Evolutionary conservation across 2,888 invertebrate species (phyloP), one percentile per base, ranked within the genome.

Genomic region (Oxytorus armatus): DNA sequence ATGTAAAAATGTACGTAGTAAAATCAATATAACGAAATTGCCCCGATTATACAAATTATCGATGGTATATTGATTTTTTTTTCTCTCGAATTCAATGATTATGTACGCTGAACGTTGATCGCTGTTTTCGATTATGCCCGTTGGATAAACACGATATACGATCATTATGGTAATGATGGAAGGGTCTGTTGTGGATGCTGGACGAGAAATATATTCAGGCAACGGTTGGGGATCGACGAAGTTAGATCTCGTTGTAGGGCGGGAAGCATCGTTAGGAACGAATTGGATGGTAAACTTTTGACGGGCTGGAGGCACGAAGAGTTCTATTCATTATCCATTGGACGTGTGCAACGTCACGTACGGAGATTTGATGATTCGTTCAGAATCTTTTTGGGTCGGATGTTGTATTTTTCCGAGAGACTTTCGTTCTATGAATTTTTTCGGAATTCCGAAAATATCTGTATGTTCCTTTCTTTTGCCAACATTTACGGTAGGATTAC

Each of bases 291-390:
- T 59, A 49, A 36, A 16, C 16, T 63, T 79, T 65, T 23, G 23
- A 61, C 18, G n/a, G 23, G 49, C n/a, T n/a, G n/a, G 33, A 16
- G 53, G 18, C 65, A 72, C 42, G 44, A 61, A 53, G 47, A 59
- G 72, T 68, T 51, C 72, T 57, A 81, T 82, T 82, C 82, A 44
- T 61, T 61, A 79, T 75, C 77, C 75, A 10, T 0, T 42, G 44
- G 76, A 70, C 55, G 63, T 10, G 55, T 23, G 73, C 23, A 23
- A 5, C 55, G 21, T 77, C 84, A 70, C 84, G 82, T 69, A 70
- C 75, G 77, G 61, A 69, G 36, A 36, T 36, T 36, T 8, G 47
- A 57, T 75, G 18, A 49, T 69, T 57, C 86, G 85, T 86, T 66
- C 63, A 77, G 84, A 85, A 83, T 68, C 33, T 7, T 55, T 29